These are phyloP conservation scores for Lycocerus yunnanus DNA, from an alignment of 2,888 invertebrate species.

Conservation along the genomic window DNA sequence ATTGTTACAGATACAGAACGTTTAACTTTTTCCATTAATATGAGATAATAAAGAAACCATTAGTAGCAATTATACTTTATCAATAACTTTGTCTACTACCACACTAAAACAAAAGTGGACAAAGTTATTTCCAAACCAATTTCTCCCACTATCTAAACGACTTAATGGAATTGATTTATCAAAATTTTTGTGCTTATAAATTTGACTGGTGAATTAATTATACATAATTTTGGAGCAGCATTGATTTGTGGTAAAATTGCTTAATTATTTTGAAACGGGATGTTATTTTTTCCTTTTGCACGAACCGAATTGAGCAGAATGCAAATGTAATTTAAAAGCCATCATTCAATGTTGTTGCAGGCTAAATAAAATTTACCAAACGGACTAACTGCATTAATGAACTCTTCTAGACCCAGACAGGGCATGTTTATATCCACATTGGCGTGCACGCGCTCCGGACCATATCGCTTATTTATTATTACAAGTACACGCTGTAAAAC, in stretches of 20 bases:
- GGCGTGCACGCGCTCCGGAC: slow-evolving; percentile 55
- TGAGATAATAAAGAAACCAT: not conserved
- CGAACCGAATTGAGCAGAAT: slow-evolving; percentile 37
- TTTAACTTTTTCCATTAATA: not conserved
- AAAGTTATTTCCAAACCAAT: not conserved
- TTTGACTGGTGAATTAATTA: not conserved
- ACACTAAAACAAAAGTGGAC: not conserved
- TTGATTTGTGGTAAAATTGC: not conserved
- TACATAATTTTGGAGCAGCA: not conserved
- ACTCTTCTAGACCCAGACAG: slow-evolving; percentile 55
- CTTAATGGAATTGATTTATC: slow-evolving; percentile 1
- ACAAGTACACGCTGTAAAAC: slow-evolving; percentile 52
- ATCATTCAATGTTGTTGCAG: slow-evolving; percentile 53
- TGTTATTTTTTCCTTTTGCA: not conserved
- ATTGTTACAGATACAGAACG: not conserved
- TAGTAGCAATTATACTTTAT: not conserved
- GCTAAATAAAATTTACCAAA: slow-evolving; percentile 54
- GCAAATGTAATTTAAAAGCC: slow-evolving; percentile 56
- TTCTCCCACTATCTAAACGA: not conserved
- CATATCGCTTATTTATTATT: slow-evolving; percentile 57
- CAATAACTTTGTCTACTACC: not conserved
- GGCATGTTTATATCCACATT: slow-evolving; percentile 55
- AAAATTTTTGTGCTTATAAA: not conserved
- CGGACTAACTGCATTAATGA: slow-evolving; percentile 56
- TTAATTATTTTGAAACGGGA: not conserved